A percentile compares a stretch with the other conserved stretches of the same genome.
Conservation (phyloP, 1,140 invertebrate genomes). For the Trichonephila clavata region DNA sequence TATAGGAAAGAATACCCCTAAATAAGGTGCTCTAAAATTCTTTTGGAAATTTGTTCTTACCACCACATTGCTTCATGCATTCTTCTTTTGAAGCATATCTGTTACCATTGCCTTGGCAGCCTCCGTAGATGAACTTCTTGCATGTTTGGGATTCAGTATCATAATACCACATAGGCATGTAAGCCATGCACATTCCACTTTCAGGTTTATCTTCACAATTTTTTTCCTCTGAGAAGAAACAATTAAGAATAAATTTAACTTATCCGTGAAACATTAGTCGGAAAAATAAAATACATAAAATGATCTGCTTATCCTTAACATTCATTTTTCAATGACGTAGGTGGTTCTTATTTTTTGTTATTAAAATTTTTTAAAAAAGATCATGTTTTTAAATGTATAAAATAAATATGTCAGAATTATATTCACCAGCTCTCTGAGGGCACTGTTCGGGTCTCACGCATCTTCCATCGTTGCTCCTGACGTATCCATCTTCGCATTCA, state of each 20-base stretch:
- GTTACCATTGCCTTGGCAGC: conserved; percentile 81
- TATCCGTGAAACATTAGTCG: too few species aligned
- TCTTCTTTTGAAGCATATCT: conserved; percentile 78
- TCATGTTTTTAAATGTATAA: too few species aligned
- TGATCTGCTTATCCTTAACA: too few species aligned
- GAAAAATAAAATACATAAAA: too few species aligned
- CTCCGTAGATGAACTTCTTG: conserved; percentile 79
- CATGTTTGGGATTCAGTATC: not conserved
- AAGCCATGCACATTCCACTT: conserved; percentile 46
- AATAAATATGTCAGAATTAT: too few species aligned
- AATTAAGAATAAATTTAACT: not conserved
- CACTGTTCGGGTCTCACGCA: conserved; percentile 61
- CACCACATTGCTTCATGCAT: conserved; percentile 68
- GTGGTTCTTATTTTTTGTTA: too few species aligned
- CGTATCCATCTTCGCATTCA: conserved; percentile 21
- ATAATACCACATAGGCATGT: conserved; percentile 59
- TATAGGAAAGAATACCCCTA: too few species aligned
- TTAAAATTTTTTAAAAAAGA: too few species aligned
- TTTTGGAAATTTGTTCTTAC: not conserved
- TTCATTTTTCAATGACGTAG: too few species aligned
- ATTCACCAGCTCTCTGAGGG: not conserved
- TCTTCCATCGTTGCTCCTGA: conserved; percentile 6
- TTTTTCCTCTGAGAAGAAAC: not conserved
- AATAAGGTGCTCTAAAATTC: too few species aligned
- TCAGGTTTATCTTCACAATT: conserved; percentile 20